Base-by-base conservation (phyloP, 2,888 invertebrate genomes). In the Caenorhabditis wallacei region DNA sequence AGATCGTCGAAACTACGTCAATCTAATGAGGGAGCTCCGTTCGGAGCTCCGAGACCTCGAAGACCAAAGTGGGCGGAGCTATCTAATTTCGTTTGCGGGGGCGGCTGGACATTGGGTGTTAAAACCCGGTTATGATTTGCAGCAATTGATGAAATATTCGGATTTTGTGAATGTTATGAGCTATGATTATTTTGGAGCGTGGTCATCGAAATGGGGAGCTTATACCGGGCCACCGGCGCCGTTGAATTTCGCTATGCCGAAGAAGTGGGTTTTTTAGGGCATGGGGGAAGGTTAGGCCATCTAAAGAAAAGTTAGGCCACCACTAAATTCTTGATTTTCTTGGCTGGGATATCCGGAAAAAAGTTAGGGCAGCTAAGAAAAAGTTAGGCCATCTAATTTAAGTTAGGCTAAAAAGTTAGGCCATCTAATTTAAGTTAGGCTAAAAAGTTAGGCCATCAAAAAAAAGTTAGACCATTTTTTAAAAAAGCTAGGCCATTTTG, bases 151-250 rank as follows among this genome's bases (percentile, higher is more conserved):
- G 37, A 84, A 89, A 43, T 85, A 90, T 66, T 89, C 84, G 13
- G 91, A 92, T 75, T 92, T 89, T 80, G 90, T 92, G 18, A 92
- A 92, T 57, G 88, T 92, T 8, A 91, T 92, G 91, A 88, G 89
- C 11, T 92, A 92, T 68, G 92, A 92, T 75, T 92, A 90, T 81
- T 91, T 90, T 76, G 92, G 91, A 8, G 90, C 91, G 0, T 91
- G 91, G 91, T 80, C 85, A 18, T 86, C 86, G 22, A 89, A 90
- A 64, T 90, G 91, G 90, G 91, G 92, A 35, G 90, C 90, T 1
- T 91, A 87, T 74, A 91, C 92, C 0, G 92, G 92, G 2, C 92
- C 92, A 1, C 90, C 90, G 3, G 92, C 92, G 0, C 92, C 92
- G 7, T 80, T 92, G 0, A 86, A 88, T 53, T 90, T 90, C 53